Evolutionary conservation across 2,113 vertebrate genomes (phyloP), one percentile per base, ranked within the genome.

Genomic region (Dryoscopus gambensis): DNA sequence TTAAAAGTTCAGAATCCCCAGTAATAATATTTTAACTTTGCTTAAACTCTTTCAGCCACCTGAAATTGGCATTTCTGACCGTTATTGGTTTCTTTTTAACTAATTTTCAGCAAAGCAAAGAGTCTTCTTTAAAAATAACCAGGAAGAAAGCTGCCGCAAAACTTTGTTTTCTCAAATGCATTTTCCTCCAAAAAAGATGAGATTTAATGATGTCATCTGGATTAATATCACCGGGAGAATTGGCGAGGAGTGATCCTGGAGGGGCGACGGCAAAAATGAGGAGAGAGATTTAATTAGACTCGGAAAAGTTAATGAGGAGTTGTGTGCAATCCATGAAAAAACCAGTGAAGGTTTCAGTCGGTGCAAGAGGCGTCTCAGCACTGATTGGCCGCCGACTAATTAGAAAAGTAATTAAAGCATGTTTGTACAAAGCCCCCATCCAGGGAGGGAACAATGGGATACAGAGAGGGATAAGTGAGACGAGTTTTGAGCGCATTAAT

Each of bases 351-450:
- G 69, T 64, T 81, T 55, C 84, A 65, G 8, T 40, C 64, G 55
- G 57, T 35, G 9, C 52, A 70, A 62, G 81, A 89, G 60, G 39
- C 53, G 40, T 40, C 82, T 84, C 87, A 70, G 89, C 91, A 71
- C 86, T 81, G 77, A 91, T 92, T 90, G 57, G 80, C 81, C 46
- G 42, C 90, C 94, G 89, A 82, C 92, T 97, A 96, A 97, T 97
- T 96, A 95, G 52, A 86, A 92, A 97, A 95, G 95, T 96, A 95
- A 97, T 97, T 97, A 97, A 95, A 93, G 39, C 42, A 57, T 94
- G 88, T 93, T 95, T 93, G 90, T 30, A 81, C 22, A 31, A 73
- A 92, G 69, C 24, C 81, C 52, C 77, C 82, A 33, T 91, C 62
- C 79, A 46, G 83, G 90, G 40, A 6, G 60, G 39, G 82, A 92